phyloP scores from a whole-genome alignment of 2,888 invertebrate genomes.

The Zhengitettix transpicula region DNA sequence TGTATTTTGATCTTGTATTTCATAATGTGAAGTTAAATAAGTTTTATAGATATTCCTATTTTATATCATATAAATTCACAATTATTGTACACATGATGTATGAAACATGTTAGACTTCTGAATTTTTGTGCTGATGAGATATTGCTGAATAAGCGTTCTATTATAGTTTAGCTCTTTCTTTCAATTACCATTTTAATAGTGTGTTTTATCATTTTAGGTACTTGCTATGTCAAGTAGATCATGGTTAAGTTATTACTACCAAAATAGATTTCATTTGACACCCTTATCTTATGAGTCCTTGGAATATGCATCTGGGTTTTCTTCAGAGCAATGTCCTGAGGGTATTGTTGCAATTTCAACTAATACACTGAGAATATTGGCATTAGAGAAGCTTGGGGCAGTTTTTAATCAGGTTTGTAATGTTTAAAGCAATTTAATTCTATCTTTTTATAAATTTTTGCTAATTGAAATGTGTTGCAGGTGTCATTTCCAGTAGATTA shows the following conservation, averaged over 20 bases:
- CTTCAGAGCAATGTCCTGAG: constrained; percentile 92
- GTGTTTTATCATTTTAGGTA: constrained; percentile 24
- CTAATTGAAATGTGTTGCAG: constrained; percentile 19
- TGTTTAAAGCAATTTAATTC: not conserved
- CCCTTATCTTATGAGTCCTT: constrained; percentile 91
- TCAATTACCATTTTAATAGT: too few relatives aligned
- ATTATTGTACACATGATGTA: too few relatives aligned
- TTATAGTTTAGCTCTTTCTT: too few relatives aligned
- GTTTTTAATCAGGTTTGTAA: constrained; percentile 75
- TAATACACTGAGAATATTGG: constrained; percentile 91
- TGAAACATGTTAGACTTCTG: too few relatives aligned
- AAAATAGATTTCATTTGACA: constrained; percentile 88
- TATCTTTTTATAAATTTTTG: not conserved
- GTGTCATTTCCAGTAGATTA: constrained; percentile 83
- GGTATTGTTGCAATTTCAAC: constrained; percentile 98
- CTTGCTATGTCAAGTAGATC: constrained; percentile 94
- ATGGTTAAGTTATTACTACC: constrained; percentile 97
- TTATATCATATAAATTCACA: too few relatives aligned
- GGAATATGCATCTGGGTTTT: constrained; percentile 94
- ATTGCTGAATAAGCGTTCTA: too few relatives aligned
- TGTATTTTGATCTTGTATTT: too few relatives aligned
- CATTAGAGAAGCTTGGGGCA: constrained; percentile 92
- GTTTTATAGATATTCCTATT: too few relatives aligned
- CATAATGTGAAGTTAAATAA: too few relatives aligned
- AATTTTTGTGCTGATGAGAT: too few relatives aligned